Conservation (phyloP, 2,113 vertebrate genomes). For the Danionella cerebrum region DNA sequence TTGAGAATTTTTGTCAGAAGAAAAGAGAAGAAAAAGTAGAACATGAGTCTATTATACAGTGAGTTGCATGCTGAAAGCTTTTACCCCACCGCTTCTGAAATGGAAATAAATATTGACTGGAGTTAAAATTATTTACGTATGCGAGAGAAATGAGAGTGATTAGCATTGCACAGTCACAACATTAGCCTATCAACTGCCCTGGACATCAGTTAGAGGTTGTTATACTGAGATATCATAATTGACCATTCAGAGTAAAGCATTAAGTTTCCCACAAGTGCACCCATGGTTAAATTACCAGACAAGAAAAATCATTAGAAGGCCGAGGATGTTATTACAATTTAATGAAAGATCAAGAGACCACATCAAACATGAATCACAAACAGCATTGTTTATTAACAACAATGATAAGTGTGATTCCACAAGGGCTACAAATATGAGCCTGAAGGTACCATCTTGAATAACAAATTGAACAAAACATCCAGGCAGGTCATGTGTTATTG, state of each 20-base stretch:
- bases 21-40: no score
- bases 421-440: background rate
- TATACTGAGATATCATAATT: background rate
- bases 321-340: background rate
- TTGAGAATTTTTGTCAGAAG: no score
- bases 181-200: background rate
- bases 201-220: no score
- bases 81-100: no score
- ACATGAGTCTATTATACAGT: no score
- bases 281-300: background rate
- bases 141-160: background rate
- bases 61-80: no score
- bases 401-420: background rate
- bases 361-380: background rate
- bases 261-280: no score
- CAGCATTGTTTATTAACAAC: background rate
- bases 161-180: background rate
- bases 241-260: background rate
- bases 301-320: background rate
- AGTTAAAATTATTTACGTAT: background rate
- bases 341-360: background rate
- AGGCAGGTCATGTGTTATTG: background rate
- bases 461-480: background rate
- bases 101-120: background rate
- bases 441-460: background rate